Conservation (phyloP, 2,113 vertebrate genomes). For the Dryoscopus gambensis region DNA sequence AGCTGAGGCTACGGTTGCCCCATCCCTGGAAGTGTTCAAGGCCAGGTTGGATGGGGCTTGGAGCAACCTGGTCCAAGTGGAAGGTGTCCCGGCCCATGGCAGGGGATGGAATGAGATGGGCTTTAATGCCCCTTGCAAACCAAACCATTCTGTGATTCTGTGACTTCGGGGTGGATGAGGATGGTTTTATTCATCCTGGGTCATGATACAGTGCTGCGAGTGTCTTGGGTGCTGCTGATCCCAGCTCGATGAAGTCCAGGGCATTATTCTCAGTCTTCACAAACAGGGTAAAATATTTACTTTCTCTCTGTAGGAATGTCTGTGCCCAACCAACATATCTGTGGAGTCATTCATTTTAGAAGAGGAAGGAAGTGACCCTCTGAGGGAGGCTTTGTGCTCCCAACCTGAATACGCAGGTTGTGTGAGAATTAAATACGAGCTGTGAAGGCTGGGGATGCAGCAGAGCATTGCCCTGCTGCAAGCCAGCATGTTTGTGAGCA, state of each 20-base stretch:
- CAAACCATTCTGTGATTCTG: background rate
- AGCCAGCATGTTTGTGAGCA: background rate
- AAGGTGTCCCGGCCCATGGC: background rate
- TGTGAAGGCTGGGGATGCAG: background rate
- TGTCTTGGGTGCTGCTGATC: background rate
- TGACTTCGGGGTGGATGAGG: background rate
- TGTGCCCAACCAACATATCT: background rate
- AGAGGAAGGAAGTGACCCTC: slow-evolving; percentile 30
- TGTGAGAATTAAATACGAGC: slow-evolving; percentile 48
- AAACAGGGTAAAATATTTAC: slow-evolving; percentile 4
- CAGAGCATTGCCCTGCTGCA: background rate
- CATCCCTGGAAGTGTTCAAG: background rate
- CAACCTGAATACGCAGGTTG: background rate
- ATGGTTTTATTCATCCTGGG: slow-evolving; percentile 1
- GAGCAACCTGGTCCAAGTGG: background rate
- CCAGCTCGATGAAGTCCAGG: background rate
- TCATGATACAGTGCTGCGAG: background rate
- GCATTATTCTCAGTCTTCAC: background rate
- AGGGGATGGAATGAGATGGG: background rate
- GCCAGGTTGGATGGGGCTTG: background rate
- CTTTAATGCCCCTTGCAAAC: background rate
- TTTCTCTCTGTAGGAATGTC: background rate
- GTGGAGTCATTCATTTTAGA: background rate
- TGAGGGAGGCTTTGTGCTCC: slow-evolving; percentile 8
- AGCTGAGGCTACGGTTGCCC: background rate